These are phyloP conservation scores for Brachionus asplanchnoidis DNA, from an alignment of 1,140 invertebrate species.

Conservation along the genomic window DNA sequence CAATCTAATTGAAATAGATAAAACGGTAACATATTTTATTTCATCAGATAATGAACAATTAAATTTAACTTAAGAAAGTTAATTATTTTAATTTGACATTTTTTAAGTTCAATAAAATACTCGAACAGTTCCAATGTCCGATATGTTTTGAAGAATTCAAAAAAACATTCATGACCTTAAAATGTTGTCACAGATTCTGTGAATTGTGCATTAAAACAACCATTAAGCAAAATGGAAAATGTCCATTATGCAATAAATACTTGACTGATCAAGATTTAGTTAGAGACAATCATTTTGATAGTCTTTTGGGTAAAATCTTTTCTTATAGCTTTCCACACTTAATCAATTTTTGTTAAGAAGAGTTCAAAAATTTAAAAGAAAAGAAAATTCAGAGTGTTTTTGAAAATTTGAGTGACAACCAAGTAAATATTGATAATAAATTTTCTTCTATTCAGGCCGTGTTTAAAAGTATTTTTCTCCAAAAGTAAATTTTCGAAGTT, in stretches of 20 bases:
- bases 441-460: not conserved
- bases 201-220: not conserved
- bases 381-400: conserved; percentile 6
- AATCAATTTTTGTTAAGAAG: not conserved
- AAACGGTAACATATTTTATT: not conserved
- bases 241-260: not conserved
- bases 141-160: not conserved
- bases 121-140: conserved; percentile 8
- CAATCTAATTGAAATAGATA: not conserved
- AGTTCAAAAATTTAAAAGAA: conserved; percentile 11
- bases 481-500: not conserved
- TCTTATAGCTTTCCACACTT: not conserved
- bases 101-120: conserved; percentile 8
- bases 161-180: not conserved
- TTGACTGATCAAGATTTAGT: not conserved
- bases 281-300: conserved; percentile 8
- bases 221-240: not conserved
- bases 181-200: conserved; percentile 27
- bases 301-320: not conserved
- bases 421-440: not conserved
- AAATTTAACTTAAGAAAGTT: not conserved
- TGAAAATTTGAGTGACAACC: not conserved
- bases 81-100: not conserved
- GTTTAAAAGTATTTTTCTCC: not conserved
- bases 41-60: not conserved